Conservation (phyloP, 30 jellyfish, hydroid and myxozoan genomes). For the Pelagia noctiluca region DNA sequence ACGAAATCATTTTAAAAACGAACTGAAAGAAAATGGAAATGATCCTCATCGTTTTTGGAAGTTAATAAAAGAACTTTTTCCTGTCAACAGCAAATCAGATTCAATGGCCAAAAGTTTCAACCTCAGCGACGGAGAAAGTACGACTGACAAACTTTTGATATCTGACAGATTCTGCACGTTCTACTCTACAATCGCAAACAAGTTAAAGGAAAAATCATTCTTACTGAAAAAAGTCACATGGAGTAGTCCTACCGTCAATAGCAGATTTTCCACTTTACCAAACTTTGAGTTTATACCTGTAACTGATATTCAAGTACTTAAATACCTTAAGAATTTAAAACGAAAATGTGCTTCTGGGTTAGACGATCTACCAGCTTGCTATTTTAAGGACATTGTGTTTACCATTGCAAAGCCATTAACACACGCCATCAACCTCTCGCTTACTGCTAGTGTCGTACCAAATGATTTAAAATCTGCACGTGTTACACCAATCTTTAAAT, state of each 20-base stretch:
- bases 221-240: slow-evolving; percentile 28
- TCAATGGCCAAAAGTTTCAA: slow-evolving; percentile 18
- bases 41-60: slow-evolving; percentile 50
- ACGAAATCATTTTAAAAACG: slow-evolving; percentile 24
- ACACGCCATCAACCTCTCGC: slow-evolving; percentile 60
- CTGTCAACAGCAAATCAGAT: slow-evolving; percentile 22
- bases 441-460: slow-evolving; percentile 53
- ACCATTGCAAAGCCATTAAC: slow-evolving; percentile 62
- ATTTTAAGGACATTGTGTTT: slow-evolving; percentile 54
- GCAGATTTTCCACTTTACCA: slow-evolving; percentile 7
- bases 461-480: slow-evolving; percentile 44
- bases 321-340: slow-evolving; percentile 37
- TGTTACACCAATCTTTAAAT: slow-evolving; percentile 61
- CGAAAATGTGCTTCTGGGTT: slow-evolving; percentile 28
- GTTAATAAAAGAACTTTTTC: slow-evolving; percentile 36
- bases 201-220: slow-evolving; percentile 34
- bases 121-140: slow-evolving; percentile 8
- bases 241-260: not conserved
- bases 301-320: not conserved
- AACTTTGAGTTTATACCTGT: slow-evolving; percentile 10
- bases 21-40: slow-evolving; percentile 23
- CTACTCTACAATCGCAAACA: slow-evolving; percentile 36
- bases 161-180: slow-evolving; percentile 49
- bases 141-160: slow-evolving; percentile 9
- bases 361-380: slow-evolving; percentile 34